Evolutionary conservation across 2,888 invertebrate genomes (phyloP).

Genomic region (Hydropsyche betteni): DNA sequence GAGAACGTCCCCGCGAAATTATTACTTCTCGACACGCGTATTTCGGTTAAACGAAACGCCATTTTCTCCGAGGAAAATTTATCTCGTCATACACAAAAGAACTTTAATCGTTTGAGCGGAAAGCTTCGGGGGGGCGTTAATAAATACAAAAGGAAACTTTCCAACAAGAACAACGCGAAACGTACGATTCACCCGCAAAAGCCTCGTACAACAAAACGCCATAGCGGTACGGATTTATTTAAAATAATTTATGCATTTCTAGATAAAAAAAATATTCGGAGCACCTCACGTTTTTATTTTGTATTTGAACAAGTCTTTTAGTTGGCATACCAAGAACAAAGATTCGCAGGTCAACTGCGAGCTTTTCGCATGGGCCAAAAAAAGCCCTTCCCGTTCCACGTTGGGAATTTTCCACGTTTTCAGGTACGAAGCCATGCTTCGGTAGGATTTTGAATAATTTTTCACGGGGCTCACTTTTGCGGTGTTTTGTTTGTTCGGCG

Average conservation of each 20-base stretch:
- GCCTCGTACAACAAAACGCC: background rate
- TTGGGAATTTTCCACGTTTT: too few species aligned
- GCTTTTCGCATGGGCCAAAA: too few species aligned
- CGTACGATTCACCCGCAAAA: background rate
- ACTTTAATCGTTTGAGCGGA: slow-evolving; percentile 12
- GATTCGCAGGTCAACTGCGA: too few species aligned
- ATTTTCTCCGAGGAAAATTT: slow-evolving; percentile 21
- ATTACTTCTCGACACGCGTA: slow-evolving; percentile 16
- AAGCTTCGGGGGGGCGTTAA: slow-evolving; percentile 7
- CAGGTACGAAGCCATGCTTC: too few species aligned
- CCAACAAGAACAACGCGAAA: background rate
- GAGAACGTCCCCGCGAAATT: slow-evolving; percentile 10
- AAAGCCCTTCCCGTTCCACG: too few species aligned
- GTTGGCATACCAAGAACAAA: too few species aligned
- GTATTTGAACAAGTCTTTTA: too few species aligned
- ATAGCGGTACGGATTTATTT: too few species aligned
- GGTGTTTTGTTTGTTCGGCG: slow-evolving; percentile 29
- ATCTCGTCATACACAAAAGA: background rate
- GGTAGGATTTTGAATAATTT: slow-evolving; percentile 23
- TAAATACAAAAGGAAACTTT: slow-evolving; percentile 15
- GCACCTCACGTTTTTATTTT: too few species aligned
- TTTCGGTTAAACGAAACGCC: slow-evolving; percentile 11
- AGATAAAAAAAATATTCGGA: too few species aligned
- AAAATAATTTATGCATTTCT: too few species aligned
- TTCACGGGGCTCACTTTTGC: slow-evolving; percentile 14